Percentiles rank a stretch among this genome's conserved stretches.
Evolutionary conservation across 64 coral and sea anemone genomes (phyloP).

Genomic region (Actinia equina): DNA sequence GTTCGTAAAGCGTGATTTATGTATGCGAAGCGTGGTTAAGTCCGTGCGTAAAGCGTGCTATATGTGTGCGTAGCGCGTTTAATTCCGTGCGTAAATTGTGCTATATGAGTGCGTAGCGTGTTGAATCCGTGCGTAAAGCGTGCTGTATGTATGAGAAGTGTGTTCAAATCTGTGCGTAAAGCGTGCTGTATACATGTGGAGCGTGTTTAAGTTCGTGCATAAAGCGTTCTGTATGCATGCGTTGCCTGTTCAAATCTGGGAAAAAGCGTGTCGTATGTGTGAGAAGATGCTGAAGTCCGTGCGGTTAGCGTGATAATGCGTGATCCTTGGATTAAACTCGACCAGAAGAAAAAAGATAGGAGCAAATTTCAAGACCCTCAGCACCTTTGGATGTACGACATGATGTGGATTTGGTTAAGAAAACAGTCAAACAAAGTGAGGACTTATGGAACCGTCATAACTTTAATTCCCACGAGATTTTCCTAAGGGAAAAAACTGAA

Average conservation of each 20-base stretch:
- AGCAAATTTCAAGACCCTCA: no score
- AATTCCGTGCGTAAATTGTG: neutral
- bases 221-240: no score
- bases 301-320: no score
- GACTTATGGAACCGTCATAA: neutral
- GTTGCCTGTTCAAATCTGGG: no score
- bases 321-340: no score
- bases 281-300: no score
- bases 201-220: neutral
- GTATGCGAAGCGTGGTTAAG: neutral
- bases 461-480: neutral
- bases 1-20: neutral
- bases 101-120: neutral
- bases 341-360: no score
- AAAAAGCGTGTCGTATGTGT: no score
- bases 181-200: neutral
- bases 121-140: neutral
- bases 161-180: neutral
- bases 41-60: neutral
- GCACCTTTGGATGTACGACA: neutral
- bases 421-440: neutral
- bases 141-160: neutral
- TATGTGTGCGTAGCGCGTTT: neutral
- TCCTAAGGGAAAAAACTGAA: neutral
- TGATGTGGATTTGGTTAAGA: neutral